A percentile compares a stretch with the other conserved stretches of the same genome.
Conservation (phyloP, 2,113 vertebrate species). For the Sylvicapra grimmia region DNA sequence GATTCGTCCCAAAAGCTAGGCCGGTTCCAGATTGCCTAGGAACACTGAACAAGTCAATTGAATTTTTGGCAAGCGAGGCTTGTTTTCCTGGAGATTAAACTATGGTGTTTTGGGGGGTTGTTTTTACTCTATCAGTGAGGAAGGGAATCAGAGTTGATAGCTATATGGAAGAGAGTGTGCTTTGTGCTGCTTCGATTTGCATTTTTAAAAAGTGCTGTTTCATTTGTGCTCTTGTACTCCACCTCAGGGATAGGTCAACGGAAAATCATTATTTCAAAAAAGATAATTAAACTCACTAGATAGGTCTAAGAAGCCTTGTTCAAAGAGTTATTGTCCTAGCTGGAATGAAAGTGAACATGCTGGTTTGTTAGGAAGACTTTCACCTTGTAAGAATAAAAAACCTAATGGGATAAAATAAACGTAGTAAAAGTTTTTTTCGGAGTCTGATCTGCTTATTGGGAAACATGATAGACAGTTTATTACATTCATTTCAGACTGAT, state of each 20-base stretch:
- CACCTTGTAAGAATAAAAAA: background rate
- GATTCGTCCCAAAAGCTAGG: background rate
- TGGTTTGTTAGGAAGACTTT: constrained; percentile 1
- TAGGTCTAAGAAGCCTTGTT: background rate
- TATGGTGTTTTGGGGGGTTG: background rate
- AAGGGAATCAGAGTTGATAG: background rate
- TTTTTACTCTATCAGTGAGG: background rate
- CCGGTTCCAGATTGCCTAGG: background rate
- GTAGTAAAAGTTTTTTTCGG: background rate
- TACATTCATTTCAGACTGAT: background rate
- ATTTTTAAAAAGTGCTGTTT: background rate
- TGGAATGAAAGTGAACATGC: background rate
- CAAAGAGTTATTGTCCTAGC: background rate
- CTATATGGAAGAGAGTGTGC: background rate
- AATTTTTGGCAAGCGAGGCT: background rate
- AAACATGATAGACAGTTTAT: background rate
- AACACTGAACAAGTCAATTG: constrained; percentile 11
- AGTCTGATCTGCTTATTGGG: background rate
- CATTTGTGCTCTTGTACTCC: background rate
- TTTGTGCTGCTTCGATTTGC: background rate
- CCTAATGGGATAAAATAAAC: background rate
- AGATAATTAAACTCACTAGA: constrained; percentile 19
- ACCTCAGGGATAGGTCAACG: background rate
- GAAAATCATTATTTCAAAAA: background rate
- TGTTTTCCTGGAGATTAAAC: constrained; percentile 28